Evolutionary conservation across 2,888 invertebrate species (phyloP), one percentile per base, ranked within the genome.

Genomic region (Tetrapedia diversipes): DNA sequence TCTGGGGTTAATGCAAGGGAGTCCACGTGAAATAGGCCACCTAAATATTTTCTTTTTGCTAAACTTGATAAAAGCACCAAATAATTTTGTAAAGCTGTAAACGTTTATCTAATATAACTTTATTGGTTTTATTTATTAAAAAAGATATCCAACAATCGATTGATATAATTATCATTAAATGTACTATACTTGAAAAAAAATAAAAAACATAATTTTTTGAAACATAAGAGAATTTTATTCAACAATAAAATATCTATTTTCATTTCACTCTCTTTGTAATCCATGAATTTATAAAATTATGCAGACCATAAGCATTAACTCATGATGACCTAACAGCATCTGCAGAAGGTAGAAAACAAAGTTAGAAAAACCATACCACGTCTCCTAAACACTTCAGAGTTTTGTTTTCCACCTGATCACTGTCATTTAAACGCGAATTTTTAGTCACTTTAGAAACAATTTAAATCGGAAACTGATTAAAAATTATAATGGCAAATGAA

Each of bases 241-340:
- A 19, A 3, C 10, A 16, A 39, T 4, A 54, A 32, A 29, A 11
- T 14, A 32, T 59, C 39, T 43, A 39, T 37, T 43, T 22, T 16
- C 10, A 29, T 29, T 11, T 32, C 24, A 45, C 4, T 45, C 22
- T 61, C 37, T 19, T 1, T 4, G 4, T 16, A 41, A 3, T 16
- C 32, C 22, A 8, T 24, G 10, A 1, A 59, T 51, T 49, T 8
- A 27, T 22, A n/a, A n/a, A n/a, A n/a, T 66, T 41, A 6, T 47
- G 37, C 54, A 60, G 45, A 29, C 56, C 14, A 24, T 76, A 67
- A 67, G 75, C 43, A 76, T 76, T 76, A 76, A 57, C 61, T 56
- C 67, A 74, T 76, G 56, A 45, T 67, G 75, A 74, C 75, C 67
- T 65, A 75, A 75, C 73, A 76, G 74, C 67, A 56, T 74, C 59